phyloP scores from a whole-genome alignment of 2,113 vertebrate genomes.

The Gobio gobio region DNA sequence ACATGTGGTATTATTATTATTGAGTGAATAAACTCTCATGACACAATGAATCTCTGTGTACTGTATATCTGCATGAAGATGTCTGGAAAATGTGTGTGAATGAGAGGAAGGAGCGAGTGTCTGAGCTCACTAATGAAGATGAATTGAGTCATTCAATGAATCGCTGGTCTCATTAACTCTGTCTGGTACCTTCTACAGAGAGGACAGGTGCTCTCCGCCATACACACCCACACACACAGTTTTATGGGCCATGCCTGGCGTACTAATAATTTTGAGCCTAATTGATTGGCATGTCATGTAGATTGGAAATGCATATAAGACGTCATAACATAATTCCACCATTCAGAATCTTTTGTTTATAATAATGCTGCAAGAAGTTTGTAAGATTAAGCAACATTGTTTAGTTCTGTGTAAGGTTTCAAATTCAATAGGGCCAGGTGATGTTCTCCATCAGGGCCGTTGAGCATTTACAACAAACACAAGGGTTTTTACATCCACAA shows the following conservation, averaged over 20 bases:
- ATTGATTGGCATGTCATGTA: slow-evolving; percentile 21
- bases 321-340: background rate
- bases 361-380: background rate
- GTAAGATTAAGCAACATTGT: background rate
- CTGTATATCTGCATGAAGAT: slow-evolving; percentile 30
- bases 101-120: background rate
- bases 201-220: slow-evolving; percentile 37
- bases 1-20: slow-evolving; percentile 39
- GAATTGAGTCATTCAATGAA: slow-evolving; percentile 47
- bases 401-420: background rate
- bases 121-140: slow-evolving; percentile 52
- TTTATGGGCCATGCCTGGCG: background rate
- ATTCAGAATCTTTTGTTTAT: background rate
- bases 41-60: slow-evolving; percentile 31
- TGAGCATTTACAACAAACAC: background rate
- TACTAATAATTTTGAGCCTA: slow-evolving; percentile 4
- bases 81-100: slow-evolving; percentile 38
- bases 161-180: slow-evolving; percentile 42
- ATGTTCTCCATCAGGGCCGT: background rate
- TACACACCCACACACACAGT: slow-evolving; percentile 23
- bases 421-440: background rate
- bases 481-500: background rate
- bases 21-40: slow-evolving; percentile 15
- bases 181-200: slow-evolving; percentile 42
- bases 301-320: background rate